Evolutionary conservation across 1,140 invertebrate species (phyloP).

Genomic region (Notospermus geniculatus): DNA sequence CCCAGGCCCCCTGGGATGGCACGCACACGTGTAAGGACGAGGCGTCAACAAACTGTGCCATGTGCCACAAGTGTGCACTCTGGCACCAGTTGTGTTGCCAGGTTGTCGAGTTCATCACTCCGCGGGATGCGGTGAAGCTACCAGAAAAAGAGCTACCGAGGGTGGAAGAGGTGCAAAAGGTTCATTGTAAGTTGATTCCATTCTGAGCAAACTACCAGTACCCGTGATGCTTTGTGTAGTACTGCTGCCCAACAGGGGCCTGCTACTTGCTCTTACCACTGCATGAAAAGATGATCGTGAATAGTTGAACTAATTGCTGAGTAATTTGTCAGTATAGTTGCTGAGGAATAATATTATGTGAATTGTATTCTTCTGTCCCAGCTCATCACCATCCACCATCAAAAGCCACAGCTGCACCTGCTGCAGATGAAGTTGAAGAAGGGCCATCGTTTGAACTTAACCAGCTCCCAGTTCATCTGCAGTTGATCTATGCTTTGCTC

Average conservation of each 20-base stretch:
- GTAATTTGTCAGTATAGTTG: too few species aligned
- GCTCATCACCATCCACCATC: too few species aligned
- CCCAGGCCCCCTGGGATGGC: constrained; percentile 73
- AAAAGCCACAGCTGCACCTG: too few species aligned
- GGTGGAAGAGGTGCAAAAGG: constrained; percentile 36
- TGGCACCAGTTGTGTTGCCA: constrained; percentile 88
- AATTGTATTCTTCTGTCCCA: too few species aligned
- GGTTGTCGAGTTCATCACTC: constrained; percentile 70
- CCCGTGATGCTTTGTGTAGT: too few species aligned
- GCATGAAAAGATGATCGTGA: too few species aligned
- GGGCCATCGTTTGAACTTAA: constrained; percentile 62
- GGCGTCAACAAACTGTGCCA: constrained; percentile 71
- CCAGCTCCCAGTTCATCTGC: constrained; percentile 87
- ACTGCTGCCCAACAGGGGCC: too few species aligned
- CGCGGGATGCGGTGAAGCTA: constrained; percentile 55
- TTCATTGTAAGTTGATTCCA: not conserved
- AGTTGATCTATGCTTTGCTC: constrained; percentile 86
- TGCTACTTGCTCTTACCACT: too few species aligned
- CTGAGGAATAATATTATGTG: too few species aligned
- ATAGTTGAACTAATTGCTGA: too few species aligned
- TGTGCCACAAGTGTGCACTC: constrained; percentile 87
- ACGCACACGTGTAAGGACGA: constrained; percentile 67
- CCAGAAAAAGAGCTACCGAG: constrained; percentile 51
- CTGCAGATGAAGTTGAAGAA: too few species aligned
- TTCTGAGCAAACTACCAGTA: too few species aligned